phyloP scores from a whole-genome alignment of 2,888 invertebrate species.

The Mellilla xanthometata region DNA sequence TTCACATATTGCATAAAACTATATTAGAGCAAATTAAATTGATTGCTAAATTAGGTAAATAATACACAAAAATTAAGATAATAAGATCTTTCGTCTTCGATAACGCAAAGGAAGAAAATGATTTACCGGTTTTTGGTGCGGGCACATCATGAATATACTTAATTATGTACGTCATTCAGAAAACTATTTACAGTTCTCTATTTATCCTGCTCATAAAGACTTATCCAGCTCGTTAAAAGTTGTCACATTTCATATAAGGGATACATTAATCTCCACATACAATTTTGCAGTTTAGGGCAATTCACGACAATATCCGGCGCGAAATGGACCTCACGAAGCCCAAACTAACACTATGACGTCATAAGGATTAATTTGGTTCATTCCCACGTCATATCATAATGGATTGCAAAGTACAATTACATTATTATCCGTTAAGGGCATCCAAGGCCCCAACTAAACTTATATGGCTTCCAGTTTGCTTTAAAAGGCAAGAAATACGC shows the following conservation, averaged over 20 bases:
- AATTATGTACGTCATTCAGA: too few species aligned
- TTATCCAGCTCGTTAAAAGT: slow-evolving; percentile 18
- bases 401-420: slow-evolving; percentile 54
- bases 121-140: too few species aligned
- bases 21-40: too few species aligned
- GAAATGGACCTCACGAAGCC: slow-evolving; percentile 42
- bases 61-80: too few species aligned
- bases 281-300: slow-evolving; percentile 35
- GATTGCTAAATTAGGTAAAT: too few species aligned
- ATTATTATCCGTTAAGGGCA: slow-evolving; percentile 59
- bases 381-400: slow-evolving; percentile 63
- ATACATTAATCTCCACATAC: slow-evolving; percentile 36
- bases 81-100: too few species aligned
- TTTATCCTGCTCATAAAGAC: slow-evolving; percentile 7
- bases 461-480: slow-evolving; percentile 46
- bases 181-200: too few species aligned
- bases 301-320: slow-evolving; percentile 29
- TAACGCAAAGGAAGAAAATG: too few species aligned
- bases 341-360: slow-evolving; percentile 57
- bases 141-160: too few species aligned
- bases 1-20: too few species aligned
- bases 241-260: slow-evolving; percentile 32
- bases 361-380: slow-evolving; percentile 61
- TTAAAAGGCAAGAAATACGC: slow-evolving; percentile 43
- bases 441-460: slow-evolving; percentile 51